Base-by-base conservation (phyloP, 2,797 vertebrate species). In the Acropternis orthonyx region DNA sequence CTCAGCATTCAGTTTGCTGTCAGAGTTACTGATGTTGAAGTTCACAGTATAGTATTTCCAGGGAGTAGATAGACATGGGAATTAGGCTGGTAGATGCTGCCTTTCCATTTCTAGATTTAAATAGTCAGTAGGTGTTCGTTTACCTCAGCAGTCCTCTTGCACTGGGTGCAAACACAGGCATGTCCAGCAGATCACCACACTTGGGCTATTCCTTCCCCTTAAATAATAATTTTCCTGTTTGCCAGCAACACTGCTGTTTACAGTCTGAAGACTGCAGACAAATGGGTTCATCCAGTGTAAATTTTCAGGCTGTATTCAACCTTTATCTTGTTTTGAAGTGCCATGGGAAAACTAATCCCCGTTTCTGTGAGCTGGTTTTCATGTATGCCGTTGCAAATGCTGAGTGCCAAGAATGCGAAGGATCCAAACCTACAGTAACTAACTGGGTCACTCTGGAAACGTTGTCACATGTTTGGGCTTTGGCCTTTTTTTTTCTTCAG, bases 261-360 rank as follows among this genome's bases (percentile, higher is more conserved):
- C 46, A 93, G 67, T n/a, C 71, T 67, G 46, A 86, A 88, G 87
- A 92, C 19, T 94, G 76, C 71, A 89, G 95, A 84, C 82, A 92
- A 87, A 93, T 83, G 92, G 54, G 69, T 66, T 95, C 32, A 92
- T 89, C 92, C 76, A 67, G 34, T 84, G 67, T 89, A 75, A 55
- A 77, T 93, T 96, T 93, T 51, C 34, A 91, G 83, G 48, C 54
- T 27, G 18, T 78, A 30, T 80, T 84, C 58, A 93, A 73, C 44
- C 79, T 93, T 89, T 89, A 46, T 85, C 71, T 92, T 88, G 78
- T 85, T 96, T 95, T 86, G 68, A 91, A 92, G 66, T 79, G 68
- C 59, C 68, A 23, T 55, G 24, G 80, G 66, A 72, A 95, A 85
- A 85, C 75, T 39, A 93, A 82, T 79, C 61, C 48, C 39, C 39